phyloP scores from a whole-genome alignment of 2,797 vertebrate species.

The Dicrostonyx torquatus region DNA sequence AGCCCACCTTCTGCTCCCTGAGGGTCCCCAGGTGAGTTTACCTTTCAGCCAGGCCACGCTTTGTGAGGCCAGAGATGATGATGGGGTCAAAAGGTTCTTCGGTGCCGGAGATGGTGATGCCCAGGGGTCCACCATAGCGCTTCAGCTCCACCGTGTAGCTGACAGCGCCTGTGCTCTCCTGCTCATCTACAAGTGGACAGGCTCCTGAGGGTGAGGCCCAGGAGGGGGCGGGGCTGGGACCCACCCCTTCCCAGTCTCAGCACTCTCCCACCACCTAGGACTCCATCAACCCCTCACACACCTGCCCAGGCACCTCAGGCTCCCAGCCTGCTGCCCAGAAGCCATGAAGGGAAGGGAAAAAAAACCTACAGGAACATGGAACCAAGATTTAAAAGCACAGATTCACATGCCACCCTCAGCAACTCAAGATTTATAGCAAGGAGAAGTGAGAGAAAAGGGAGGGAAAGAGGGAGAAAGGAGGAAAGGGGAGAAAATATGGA shows the following conservation, averaged over 20 bases:
- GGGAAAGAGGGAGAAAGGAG: no score
- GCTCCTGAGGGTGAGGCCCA: neutral
- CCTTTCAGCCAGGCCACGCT: constrained; percentile 97
- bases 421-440: neutral
- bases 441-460: neutral
- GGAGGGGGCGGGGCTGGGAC: neutral
- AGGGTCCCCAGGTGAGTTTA: constrained; percentile 75
- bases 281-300: neutral
- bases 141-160: constrained; percentile 99
- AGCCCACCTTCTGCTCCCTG: neutral
- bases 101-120: constrained; percentile 98
- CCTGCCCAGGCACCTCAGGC: neutral
- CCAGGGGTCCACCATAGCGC: constrained; percentile 95
- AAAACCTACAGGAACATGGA: neutral
- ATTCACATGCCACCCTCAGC: neutral
- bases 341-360: neutral
- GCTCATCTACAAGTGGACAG: constrained; percentile 91
- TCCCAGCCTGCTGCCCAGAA: neutral
- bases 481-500: no score
- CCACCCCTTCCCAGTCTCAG: neutral
- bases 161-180: constrained; percentile 97
- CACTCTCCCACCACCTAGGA: no score
- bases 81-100: constrained; percentile 99
- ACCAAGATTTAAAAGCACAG: neutral
- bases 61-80: constrained; percentile 96